Evolutionary conservation across 2,888 invertebrate genomes (phyloP).

Genomic region (Drosophila nr. perissopoda): DNA sequence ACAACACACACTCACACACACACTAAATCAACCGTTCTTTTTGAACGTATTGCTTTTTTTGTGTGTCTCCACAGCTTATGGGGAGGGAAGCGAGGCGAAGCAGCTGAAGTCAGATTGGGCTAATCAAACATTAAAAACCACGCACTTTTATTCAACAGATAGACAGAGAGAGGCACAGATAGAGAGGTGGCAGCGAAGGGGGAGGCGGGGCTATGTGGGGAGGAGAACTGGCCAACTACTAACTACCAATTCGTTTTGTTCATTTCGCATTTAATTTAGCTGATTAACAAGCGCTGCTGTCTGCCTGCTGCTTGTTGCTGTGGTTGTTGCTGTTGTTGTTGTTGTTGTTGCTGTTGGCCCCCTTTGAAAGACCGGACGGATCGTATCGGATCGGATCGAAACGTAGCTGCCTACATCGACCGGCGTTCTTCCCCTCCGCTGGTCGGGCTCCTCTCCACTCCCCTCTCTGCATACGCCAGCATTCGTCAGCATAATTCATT

Average conservation of each 20-base stretch:
- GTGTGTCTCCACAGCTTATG: neutral
- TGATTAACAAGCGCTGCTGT: conserved; percentile 71
- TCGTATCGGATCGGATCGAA: neutral
- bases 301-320: conserved; percentile 8
- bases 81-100: neutral
- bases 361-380: conserved; percentile 18
- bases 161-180: neutral
- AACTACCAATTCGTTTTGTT: conserved; percentile 78
- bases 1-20: conserved; percentile 18
- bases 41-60: conserved; percentile 19
- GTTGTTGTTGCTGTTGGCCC: conserved; percentile 4
- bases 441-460: neutral
- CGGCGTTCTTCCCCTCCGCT: neutral
- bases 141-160: conserved; percentile 48
- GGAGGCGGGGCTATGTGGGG: neutral
- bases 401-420: conserved; percentile 13
- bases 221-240: conserved; percentile 38
- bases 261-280: conserved; percentile 81
- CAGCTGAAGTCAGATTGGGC: conserved; percentile 20
- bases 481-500: conserved; percentile 80
- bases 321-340: neutral
- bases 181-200: neutral
- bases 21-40: conserved; percentile 40
- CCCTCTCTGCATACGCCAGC: conserved; percentile 33
- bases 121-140: conserved; percentile 73